These are phyloP conservation scores for Thamnophis sirtalis DNA, from an alignment of 2,113 vertebrate genomes.

Conservation along the genomic window DNA sequence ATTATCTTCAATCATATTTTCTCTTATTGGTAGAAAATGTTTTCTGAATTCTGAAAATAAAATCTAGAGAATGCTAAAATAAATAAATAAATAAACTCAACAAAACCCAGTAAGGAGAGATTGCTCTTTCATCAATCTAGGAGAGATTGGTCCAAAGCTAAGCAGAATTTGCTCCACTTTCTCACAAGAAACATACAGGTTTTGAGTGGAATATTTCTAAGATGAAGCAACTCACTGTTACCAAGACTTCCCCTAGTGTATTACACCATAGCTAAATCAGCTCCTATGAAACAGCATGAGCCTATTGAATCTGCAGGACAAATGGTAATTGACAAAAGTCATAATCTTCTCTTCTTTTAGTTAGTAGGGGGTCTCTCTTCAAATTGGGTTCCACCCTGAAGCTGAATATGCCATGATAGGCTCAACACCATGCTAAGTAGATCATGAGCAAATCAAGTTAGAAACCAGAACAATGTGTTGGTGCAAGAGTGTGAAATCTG, in stretches of 20 bases:
- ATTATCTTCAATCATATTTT: constrained; percentile 54
- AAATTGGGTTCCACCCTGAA: not conserved
- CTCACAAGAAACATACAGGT: not conserved
- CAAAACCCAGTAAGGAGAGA: constrained; percentile 44
- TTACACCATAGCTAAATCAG: not conserved
- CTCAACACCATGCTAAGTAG: not conserved
- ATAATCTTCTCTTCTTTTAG: not conserved
- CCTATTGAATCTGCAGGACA: not conserved
- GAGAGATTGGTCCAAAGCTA: constrained; percentile 30
- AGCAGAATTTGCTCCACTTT: constrained; percentile 27
- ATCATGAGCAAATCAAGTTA: not conserved
- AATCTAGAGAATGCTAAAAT: constrained; percentile 52
- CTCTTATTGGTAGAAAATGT: constrained; percentile 39
- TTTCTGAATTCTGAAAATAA: constrained; percentile 54
- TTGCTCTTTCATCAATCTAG: constrained; percentile 36
- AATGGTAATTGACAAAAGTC: not conserved
- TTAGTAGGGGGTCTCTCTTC: not conserved
- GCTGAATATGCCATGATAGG: not conserved
- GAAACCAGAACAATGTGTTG: not conserved
- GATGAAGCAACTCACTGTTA: not conserved
- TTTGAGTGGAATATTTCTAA: not conserved
- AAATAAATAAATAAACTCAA: constrained; percentile 41
- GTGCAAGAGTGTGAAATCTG: not conserved
- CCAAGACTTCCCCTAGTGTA: not conserved
- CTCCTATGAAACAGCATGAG: not conserved